These are phyloP conservation scores for Steatornis caripensis DNA, from an alignment of 2,113 vertebrate genomes.

Conservation along the genomic window DNA sequence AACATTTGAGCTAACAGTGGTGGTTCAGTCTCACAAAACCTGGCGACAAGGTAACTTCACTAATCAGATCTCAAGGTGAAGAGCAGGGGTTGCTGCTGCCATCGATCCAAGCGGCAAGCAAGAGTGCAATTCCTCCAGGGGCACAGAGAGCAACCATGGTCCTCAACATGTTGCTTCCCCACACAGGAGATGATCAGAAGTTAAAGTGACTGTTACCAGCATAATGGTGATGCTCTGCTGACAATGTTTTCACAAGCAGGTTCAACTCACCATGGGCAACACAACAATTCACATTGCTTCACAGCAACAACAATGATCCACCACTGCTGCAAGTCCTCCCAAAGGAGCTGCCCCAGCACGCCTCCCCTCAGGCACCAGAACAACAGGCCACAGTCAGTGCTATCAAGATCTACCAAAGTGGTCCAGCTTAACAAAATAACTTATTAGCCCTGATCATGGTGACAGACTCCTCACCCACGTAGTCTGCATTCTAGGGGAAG, in stretches of 20 bases:
- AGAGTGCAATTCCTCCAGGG: neutral
- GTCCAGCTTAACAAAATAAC: neutral
- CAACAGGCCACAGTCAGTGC: neutral
- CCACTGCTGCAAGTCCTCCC: neutral
- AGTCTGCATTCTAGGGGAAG: neutral
- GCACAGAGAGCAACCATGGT: neutral
- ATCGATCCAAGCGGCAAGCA: neutral
- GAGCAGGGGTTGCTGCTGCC: neutral
- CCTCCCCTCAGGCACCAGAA: neutral
- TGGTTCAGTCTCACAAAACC: neutral
- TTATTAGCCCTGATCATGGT: neutral
- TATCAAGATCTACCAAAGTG: neutral
- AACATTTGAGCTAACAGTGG: neutral
- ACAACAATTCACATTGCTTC: neutral
- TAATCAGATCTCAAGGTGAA: neutral
- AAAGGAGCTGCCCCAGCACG: rapidly evolving
- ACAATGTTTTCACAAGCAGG: neutral
- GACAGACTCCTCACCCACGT: neutral
- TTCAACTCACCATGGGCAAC: neutral
- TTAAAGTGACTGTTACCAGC: neutral
- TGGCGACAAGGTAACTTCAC: neutral
- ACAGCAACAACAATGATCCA: neutral
- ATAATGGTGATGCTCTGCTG: neutral
- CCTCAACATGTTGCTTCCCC: rapidly evolving
- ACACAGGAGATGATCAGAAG: neutral